Base-by-base conservation (phyloP, 2,113 vertebrate genomes). In the Cynocephalus volans region DNA sequence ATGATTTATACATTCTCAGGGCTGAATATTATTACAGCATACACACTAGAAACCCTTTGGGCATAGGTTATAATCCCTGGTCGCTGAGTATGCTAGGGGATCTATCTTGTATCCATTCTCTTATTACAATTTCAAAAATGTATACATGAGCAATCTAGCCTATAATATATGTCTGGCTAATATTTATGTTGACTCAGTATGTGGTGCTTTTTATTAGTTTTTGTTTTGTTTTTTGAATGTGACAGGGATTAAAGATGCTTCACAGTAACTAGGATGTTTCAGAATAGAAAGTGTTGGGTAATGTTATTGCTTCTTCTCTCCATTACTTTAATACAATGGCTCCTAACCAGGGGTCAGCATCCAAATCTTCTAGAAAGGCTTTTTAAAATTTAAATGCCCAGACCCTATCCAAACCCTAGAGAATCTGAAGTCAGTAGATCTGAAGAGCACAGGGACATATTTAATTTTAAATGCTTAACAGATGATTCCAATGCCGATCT, bases 321-420 rank as follows among this genome's bases (percentile, higher is more conserved):
- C 26, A 0, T 83, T 65, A 62, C 21, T 65, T 85, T 41, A 82
- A 21, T 36, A 28, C 19, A 58, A 1, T 60, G 41, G 17, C 15
- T 88, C 28, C 33, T 50, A 79, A 67, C 2, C 8, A 64, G 33
- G 24, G 2, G 14, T 80, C 11, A 88, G 15, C 6, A 58, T 58
- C 8, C 14, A 77, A 52, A 85, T 89, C 33, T 82, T 33, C 15
- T 81, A 36, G 41, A n/a, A 5, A 48, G 45, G 33, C 8, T 72
- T 95, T 82, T 73, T n/a, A 92, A 90, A 95, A 60, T 86, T 41
- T 95, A 80, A 94, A 56, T 64, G 17, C 28, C 1, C 31, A 84
- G 24, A 45, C 4, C 9, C 12, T 54, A 19, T 73, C 18, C 5
- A 64, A 72, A 23, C 2, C 10, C 65, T 50, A 14, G 9, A 56